phyloP scores from a whole-genome alignment of 2,888 invertebrate genomes.

The Endotricha flammealis region DNA sequence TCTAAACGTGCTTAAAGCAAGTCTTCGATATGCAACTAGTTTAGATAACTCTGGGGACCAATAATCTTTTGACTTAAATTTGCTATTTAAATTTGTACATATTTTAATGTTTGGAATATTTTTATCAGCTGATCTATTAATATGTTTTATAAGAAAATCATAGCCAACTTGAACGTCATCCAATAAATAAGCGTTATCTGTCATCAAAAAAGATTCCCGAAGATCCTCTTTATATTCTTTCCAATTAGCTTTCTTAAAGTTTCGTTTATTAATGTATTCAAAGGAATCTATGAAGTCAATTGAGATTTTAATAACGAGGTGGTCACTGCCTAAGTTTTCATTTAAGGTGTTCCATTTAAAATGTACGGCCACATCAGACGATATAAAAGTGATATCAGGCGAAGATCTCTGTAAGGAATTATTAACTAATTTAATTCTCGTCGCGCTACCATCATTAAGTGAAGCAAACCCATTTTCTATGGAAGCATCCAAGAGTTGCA shows the following conservation, averaged over 20 bases:
- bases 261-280: background rate
- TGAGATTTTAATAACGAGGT: slow-evolving; percentile 5
- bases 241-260: slow-evolving; percentile 9
- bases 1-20: slow-evolving; percentile 20
- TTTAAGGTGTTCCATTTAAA: slow-evolving; percentile 6
- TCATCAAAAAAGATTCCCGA: background rate
- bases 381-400: slow-evolving; percentile 10
- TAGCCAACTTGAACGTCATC: slow-evolving; percentile 5
- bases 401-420: slow-evolving; percentile 1
- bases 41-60: slow-evolving; percentile 21
- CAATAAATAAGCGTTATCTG: background rate
- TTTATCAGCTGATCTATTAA: slow-evolving; percentile 13
- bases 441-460: slow-evolving; percentile 6
- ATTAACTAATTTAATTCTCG: slow-evolving; percentile 6
- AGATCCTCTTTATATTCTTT: background rate
- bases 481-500: slow-evolving; percentile 1
- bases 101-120: slow-evolving; percentile 14
- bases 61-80: slow-evolving; percentile 23
- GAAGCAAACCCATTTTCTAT: slow-evolving; percentile 2
- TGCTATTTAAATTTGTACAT: slow-evolving; percentile 7
- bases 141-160: slow-evolving; percentile 5
- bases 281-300: background rate
- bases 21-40: slow-evolving; percentile 21
- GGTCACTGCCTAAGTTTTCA: slow-evolving; percentile 9
- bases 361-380: slow-evolving; percentile 3